Evolutionary conservation across 1,140 invertebrate species (phyloP).

Genomic region (Psix sp.): DNA sequence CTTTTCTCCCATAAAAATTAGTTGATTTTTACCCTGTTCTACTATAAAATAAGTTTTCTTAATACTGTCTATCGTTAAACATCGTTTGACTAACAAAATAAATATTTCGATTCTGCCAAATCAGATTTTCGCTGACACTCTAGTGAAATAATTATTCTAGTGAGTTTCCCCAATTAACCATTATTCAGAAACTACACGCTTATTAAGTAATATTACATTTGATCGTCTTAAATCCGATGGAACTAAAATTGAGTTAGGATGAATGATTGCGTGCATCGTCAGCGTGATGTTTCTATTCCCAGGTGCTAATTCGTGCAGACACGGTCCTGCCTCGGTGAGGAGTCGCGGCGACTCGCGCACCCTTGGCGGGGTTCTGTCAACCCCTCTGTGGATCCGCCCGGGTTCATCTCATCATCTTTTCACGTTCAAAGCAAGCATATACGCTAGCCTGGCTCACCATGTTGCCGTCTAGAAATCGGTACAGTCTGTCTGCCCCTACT

Average conservation of each 20-base stretch:
- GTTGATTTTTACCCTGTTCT: no score
- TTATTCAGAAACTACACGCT: no score
- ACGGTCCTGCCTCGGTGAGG: constrained; percentile 43
- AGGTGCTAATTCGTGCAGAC: constrained; percentile 50
- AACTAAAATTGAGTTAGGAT: not conserved
- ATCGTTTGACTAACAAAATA: no score
- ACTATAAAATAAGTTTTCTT: no score
- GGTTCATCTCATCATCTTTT: constrained; percentile 75
- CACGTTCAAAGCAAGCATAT: constrained; percentile 68
- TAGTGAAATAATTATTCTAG: no score
- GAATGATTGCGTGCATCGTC: not conserved
- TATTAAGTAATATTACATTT: no score
- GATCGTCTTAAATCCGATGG: no score
- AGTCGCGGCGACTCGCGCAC: constrained; percentile 59
- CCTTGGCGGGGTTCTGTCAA: constrained; percentile 66
- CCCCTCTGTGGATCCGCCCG: constrained; percentile 62
- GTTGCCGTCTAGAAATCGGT: constrained; percentile 65
- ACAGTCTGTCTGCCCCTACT: constrained; percentile 64
- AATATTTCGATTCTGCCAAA: no score
- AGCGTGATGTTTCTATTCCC: constrained; percentile 24
- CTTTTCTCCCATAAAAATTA: no score
- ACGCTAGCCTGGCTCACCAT: constrained; percentile 60
- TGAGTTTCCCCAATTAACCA: no score
- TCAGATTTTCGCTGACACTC: no score
- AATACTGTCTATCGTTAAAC: no score